phyloP scores from a whole-genome alignment of 2,797 vertebrate species.

The Sebastes wilsoni region DNA sequence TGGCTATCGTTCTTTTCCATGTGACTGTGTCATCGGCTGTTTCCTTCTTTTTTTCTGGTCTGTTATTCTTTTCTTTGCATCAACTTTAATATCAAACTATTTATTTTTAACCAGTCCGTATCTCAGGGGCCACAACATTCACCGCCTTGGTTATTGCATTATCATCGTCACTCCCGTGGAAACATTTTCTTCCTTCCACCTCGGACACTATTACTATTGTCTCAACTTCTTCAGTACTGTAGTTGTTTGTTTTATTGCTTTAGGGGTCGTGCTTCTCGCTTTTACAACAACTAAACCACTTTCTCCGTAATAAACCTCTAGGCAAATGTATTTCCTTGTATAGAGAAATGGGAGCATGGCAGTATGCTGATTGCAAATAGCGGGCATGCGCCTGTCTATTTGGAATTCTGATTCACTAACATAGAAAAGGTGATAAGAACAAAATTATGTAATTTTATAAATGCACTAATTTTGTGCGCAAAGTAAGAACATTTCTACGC shows the following conservation, averaged over 20 bases:
- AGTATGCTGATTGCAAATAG: background rate
- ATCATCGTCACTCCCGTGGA: background rate
- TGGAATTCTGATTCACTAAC: background rate
- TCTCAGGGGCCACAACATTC: too few relatives aligned
- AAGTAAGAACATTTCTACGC: background rate
- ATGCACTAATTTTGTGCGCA: background rate
- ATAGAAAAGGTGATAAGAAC: too few relatives aligned
- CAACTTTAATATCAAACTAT: too few relatives aligned
- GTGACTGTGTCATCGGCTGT: too few relatives aligned
- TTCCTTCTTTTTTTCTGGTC: too few relatives aligned
- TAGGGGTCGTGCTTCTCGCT: background rate
- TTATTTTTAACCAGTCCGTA: too few relatives aligned
- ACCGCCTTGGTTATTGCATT: too few relatives aligned
- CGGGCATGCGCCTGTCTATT: background rate
- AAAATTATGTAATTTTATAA: background rate
- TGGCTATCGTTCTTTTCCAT: too few relatives aligned
- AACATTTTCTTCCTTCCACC: background rate
- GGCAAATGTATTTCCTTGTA: background rate
- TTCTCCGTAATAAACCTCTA: background rate
- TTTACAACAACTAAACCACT: background rate
- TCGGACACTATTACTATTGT: background rate
- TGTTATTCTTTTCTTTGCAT: too few relatives aligned
- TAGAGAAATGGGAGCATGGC: background rate
- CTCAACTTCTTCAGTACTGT: background rate
- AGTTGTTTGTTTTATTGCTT: background rate